Percentiles rank a stretch among this genome's conserved stretches.
Evolutionary conservation across 2,113 vertebrate species (phyloP).

Genomic region (Triplophysa rosa): DNA sequence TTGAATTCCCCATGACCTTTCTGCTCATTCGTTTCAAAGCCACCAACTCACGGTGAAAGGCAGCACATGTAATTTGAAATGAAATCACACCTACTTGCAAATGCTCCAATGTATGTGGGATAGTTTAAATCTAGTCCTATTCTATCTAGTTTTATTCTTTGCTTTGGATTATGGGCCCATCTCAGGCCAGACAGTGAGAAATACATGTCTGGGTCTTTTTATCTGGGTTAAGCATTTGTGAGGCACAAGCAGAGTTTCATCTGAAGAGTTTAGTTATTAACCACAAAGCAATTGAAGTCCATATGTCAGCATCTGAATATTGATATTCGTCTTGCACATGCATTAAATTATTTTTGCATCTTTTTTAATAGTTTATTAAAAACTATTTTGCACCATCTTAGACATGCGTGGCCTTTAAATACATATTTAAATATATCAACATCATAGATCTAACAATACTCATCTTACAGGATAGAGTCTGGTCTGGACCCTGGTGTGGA

Average conservation of each 20-base stretch:
- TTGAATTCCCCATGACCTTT: constrained; percentile 11
- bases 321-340: not conserved
- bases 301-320: no score
- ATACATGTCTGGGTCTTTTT: no score
- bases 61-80: constrained; percentile 38
- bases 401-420: not conserved
- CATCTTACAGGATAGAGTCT: not conserved
- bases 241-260: not conserved
- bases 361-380: no score
- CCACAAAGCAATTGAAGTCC: no score
- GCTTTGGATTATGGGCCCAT: not conserved
- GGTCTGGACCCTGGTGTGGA: not conserved
- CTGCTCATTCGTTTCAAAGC: constrained; percentile 25
- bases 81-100: constrained; percentile 39
- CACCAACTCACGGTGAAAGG: constrained; percentile 18
- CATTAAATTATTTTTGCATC: not conserved
- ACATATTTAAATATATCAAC: constrained; percentile 22
- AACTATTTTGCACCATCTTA: not conserved
- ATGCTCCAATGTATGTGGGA: constrained; percentile 35
- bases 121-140: not conserved
- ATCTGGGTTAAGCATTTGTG: not conserved
- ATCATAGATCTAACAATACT: not conserved
- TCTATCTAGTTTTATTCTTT: not conserved
- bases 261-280: no score
- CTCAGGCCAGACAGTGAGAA: no score